Evolutionary conservation across 2,888 invertebrate genomes (phyloP), one percentile per base, ranked within the genome.

Genomic region (Torymus tubicola): DNA sequence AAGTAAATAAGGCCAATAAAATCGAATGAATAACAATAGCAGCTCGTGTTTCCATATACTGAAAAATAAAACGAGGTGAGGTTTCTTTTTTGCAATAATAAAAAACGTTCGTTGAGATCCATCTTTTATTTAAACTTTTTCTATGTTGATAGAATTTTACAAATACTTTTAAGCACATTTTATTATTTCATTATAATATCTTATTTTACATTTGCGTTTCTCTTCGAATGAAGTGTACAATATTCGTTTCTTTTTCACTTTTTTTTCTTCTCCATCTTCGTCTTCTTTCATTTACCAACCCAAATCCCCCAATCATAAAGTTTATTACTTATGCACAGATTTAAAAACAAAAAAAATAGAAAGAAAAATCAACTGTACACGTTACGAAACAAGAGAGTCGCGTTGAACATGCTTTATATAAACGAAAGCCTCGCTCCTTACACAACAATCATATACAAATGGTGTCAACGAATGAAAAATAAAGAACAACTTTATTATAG

Each of bases 91-190:
- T 42, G 57, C 21, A 76, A 75, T 61, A 65, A 72, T 53, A 11
- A 11, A 65, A 55, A 55, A 64, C 12, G 42, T 42, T 42, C 18
- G 24, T 5, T 80, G 72, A 73, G 71, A 78, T 82, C 72, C 67
- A 80, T 80, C 65, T 70, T 82, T 82, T 80, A 82, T 82, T 82
- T 79, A 80, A 80, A 82, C 76, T 65, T 73, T 70, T 57, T 70
- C 63, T 77, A 72, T 79, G 65, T 70, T 55, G 65, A 82, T 80
- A 80, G 82, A 82, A 82, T 80, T 80, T 79, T 78, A 82, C 79
- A 82, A 80, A 82, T 82, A 82, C 70, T 65, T 77, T 71, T 79
- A 82, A 82, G 82, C 77, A 82, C 77, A 80, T 79, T 76, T 82
- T 74, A 74, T 77, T 72, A 57, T 78, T 73, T 74, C 42, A 71